Evolutionary conservation across 2,113 vertebrate genomes (phyloP).

Genomic region (Pogona vitticeps): DNA sequence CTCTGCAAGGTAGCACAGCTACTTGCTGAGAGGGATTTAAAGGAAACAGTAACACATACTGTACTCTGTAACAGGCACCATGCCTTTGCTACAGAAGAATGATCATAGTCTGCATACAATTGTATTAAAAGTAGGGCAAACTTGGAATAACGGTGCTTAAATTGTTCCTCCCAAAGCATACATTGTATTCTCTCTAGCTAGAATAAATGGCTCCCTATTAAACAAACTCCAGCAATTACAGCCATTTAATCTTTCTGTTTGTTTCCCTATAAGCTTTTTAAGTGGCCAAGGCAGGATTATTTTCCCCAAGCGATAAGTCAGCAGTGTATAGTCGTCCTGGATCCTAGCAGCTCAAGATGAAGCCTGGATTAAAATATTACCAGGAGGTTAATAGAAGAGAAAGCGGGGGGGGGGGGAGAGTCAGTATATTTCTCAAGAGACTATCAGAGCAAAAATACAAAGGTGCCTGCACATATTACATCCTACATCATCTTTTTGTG

Average conservation of each 20-base stretch:
- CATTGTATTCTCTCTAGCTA: constrained; percentile 4
- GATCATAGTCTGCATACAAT: constrained; percentile 18
- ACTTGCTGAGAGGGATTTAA: neutral
- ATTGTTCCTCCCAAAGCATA: constrained; percentile 11
- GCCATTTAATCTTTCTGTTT: constrained; percentile 47
- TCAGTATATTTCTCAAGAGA: constrained; percentile 54
- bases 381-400: constrained; percentile 33
- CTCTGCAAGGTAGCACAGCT: neutral
- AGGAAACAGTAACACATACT: neutral
- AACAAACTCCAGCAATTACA: constrained; percentile 48
- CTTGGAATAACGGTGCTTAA: constrained; percentile 3
- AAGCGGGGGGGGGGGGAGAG: constrained; percentile 38
- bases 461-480: constrained; percentile 30
- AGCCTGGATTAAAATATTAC: constrained; percentile 45
- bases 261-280: constrained; percentile 37
- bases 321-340: neutral
- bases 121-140: constrained; percentile 35
- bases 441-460: constrained; percentile 18
- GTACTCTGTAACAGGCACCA: neutral
- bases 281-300: constrained; percentile 36
- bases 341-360: constrained; percentile 19
- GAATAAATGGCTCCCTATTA: constrained; percentile 15
- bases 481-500: constrained; percentile 32
- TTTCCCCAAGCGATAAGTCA: constrained; percentile 34
- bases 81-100: neutral